Base-by-base conservation (phyloP, 2,888 invertebrate genomes). In the Crocallis elinguaria region DNA sequence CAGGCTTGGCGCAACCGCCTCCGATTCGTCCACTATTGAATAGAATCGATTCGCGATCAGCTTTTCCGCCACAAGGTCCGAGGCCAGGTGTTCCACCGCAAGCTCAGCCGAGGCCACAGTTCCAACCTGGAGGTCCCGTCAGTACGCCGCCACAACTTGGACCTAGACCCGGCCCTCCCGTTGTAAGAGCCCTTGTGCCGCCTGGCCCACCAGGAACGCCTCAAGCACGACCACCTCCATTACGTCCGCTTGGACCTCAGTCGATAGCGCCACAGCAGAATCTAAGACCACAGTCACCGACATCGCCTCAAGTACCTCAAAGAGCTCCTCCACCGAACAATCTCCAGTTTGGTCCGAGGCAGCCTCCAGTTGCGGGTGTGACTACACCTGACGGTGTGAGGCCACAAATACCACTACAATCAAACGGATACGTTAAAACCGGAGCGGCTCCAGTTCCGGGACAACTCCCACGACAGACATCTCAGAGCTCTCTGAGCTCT, bases 291-390 rank as follows among this genome's bases (percentile, higher is more conserved):
- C 86, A 84, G 50, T 78, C 82, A 33, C 84, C 82, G 9, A 77
- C 78, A 29, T 64, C 76, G 37, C 61, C 71, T 12, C 87, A 82
- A 54, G 78, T 78, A 29, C 76, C 75, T 12, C 86, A 84, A 66
- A 82, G 93, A 66, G 85, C 86, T 64, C 85, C 86, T 60, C 87
- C 88, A 42, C 92, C 93, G 29, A 89, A 82, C 59, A 89, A 84
- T 63, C 73, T 91, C 29, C 90, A 90, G 68, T 90, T 90, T 60
- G 92, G 90, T 43, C 92, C 92, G 6, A 82, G 92, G 64, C 91
- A 90, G 60, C 86, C 86, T 9, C 79, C 77, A 49, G 70, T 80
- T 49, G 72, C 76, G 1, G 71, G 73, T 46, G 78, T 73, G 9
- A 75, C 77, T 1, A 90, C 89, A 52, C 90, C 91, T 4, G 90